phyloP scores from a whole-genome alignment of 2,113 vertebrate genomes.

The Odontophorus gujanensis region DNA sequence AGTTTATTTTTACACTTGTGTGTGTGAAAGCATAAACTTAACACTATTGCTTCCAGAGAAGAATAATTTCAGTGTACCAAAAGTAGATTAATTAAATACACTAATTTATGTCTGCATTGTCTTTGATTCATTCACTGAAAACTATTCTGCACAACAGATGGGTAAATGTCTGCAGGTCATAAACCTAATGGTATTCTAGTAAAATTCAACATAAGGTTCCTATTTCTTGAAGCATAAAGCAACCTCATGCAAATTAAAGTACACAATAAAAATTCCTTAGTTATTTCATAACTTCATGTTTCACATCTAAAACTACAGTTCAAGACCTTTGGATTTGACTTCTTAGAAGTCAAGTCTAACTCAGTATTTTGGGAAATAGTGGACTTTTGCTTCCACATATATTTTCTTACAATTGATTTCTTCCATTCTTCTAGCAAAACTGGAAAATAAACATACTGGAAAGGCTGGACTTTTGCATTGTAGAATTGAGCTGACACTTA shows the following conservation, averaged over 20 bases:
- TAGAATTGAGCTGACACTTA: not conserved
- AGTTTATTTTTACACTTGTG: not conserved
- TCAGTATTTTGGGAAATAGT: not conserved
- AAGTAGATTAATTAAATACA: slow-evolving; percentile 72
- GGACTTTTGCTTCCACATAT: not conserved
- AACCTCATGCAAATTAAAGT: slow-evolving; percentile 56
- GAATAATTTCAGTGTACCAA: slow-evolving; percentile 21
- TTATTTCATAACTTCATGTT: slow-evolving; percentile 55
- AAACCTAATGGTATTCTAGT: slow-evolving; percentile 69
- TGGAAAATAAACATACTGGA: not conserved
- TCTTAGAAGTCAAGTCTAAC: not conserved
- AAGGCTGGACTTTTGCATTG: not conserved
- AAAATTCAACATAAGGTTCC: slow-evolving; percentile 73
- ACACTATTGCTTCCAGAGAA: not conserved
- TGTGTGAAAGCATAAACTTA: not conserved
- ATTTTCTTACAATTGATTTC: not conserved
- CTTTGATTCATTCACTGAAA: slow-evolving; percentile 58
- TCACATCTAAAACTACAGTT: slow-evolving; percentile 25
- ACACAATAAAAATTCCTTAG: slow-evolving; percentile 56
- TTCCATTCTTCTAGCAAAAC: not conserved
- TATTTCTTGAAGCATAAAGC: slow-evolving; percentile 65
- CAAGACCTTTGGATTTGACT: slow-evolving; percentile 5
- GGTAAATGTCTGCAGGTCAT: slow-evolving; percentile 71
- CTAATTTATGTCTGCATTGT: slow-evolving; percentile 42
- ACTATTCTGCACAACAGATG: slow-evolving; percentile 71